Conservation (phyloP, 2,113 vertebrate genomes). For the Caracal caracal region DNA sequence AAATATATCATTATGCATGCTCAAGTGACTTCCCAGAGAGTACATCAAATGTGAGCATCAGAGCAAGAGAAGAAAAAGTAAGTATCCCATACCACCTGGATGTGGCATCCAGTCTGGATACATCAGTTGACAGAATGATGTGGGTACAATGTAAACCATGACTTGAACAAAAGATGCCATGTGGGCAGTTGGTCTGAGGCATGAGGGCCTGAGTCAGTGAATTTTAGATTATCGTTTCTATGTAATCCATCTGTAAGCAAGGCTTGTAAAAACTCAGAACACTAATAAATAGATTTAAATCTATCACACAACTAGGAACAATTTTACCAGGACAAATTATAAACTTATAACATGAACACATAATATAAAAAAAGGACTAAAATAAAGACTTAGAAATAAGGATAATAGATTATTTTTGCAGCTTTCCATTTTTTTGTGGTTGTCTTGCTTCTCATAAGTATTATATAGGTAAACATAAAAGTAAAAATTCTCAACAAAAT, state of each 20-base stretch:
- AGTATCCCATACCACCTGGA: neutral
- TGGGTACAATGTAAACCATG: neutral
- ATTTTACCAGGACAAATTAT: neutral
- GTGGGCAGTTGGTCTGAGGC: neutral
- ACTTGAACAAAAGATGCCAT: neutral
- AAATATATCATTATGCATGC: neutral
- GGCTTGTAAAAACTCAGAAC: neutral
- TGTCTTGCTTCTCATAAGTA: neutral
- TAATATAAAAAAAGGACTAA: neutral
- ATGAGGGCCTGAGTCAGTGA: neutral
- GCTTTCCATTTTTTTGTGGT: neutral
- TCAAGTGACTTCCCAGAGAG: neutral
- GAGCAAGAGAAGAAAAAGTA: neutral
- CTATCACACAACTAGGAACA: neutral
- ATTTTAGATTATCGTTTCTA: neutral
- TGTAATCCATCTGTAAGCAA: neutral
- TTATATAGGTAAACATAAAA: neutral
- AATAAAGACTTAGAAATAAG: constrained; percentile 15
- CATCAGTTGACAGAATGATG: neutral
- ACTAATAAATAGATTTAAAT: neutral
- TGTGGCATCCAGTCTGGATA: too few relatives aligned
- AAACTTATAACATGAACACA: neutral
- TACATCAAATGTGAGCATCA: neutral
- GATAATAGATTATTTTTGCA: neutral
- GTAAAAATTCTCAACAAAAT: neutral